phyloP scores from a whole-genome alignment of 2,797 vertebrate species.

The Molossus alvarezi region DNA sequence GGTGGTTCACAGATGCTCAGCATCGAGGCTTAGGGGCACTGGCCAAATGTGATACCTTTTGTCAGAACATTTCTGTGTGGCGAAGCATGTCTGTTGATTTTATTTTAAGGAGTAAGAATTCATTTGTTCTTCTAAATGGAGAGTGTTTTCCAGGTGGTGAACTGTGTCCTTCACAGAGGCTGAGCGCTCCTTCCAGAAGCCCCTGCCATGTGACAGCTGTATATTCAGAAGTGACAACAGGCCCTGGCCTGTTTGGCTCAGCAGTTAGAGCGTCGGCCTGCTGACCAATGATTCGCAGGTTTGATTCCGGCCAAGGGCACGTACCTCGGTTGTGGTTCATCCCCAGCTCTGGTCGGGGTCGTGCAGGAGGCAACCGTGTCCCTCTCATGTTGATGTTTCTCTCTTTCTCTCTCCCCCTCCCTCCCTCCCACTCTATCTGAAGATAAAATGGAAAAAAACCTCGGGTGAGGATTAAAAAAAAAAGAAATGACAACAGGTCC shows the following conservation, averaged over 20 bases:
- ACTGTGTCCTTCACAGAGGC: not conserved
- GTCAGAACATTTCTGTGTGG: not conserved
- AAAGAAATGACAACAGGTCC: not conserved
- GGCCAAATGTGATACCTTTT: not conserved
- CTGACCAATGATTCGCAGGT: no score
- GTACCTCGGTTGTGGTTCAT: no score
- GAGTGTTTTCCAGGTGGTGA: not conserved
- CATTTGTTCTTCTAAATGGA: constrained; percentile 36
- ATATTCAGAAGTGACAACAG: not conserved
- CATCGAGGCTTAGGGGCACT: not conserved
- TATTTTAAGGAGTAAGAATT: constrained; percentile 28
- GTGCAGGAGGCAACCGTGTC: no score
- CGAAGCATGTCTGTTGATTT: not conserved
- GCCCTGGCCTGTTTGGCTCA: not conserved
- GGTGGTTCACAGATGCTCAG: not conserved
- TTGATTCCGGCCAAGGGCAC: no score
- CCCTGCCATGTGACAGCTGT: not conserved
- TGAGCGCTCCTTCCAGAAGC: not conserved
- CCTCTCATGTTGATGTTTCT: no score
- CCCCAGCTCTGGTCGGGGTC: no score
- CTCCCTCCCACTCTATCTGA: no score
- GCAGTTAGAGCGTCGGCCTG: no score
- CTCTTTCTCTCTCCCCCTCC: no score
- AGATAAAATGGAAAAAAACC: no score
- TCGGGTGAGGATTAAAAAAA: no score